A percentile compares a stretch with the other conserved stretches of the same genome.
Evolutionary conservation across 2,888 invertebrate genomes (phyloP).

Genomic region (Rhagophthalmus giganteus): DNA sequence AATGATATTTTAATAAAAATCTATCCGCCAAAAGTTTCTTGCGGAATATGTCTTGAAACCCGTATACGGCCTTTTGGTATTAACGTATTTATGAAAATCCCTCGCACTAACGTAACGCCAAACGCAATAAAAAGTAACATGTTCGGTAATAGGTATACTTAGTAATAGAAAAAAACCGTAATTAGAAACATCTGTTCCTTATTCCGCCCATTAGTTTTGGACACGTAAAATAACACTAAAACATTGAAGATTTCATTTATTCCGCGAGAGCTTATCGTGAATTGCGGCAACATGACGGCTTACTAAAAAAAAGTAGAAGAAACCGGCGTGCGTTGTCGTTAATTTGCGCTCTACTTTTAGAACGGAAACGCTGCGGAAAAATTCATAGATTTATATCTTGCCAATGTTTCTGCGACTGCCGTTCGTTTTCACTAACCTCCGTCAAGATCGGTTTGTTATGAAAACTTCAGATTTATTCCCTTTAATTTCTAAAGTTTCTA

Average conservation of each 20-base stretch:
- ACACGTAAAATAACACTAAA: background rate
- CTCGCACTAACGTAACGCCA: conserved; percentile 24
- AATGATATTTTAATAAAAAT: too few species aligned
- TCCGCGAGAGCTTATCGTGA: too few species aligned
- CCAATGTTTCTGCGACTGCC: background rate
- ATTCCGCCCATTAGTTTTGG: background rate
- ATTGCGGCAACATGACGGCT: too few species aligned
- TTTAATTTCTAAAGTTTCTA: conserved; percentile 10
- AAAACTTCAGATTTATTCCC: conserved; percentile 8
- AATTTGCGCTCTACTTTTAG: too few species aligned
- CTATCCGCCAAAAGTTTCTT: too few species aligned
- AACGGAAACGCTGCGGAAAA: too few species aligned
- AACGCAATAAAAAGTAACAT: conserved; percentile 34
- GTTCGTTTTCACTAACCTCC: background rate
- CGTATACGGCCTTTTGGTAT: too few species aligned
- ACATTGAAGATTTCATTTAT: background rate
- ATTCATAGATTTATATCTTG: conserved; percentile 5
- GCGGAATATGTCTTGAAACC: too few species aligned
- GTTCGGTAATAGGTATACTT: conserved; percentile 11
- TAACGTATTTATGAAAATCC: background rate
- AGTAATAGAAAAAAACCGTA: conserved; percentile 30
- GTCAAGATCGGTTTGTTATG: conserved; percentile 4
- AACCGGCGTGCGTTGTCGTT: too few species aligned
- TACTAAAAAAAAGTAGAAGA: too few species aligned
- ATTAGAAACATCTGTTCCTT: conserved; percentile 29